Base-by-base conservation (phyloP, 2,888 invertebrate species). In the Mycalesis mineus region DNA sequence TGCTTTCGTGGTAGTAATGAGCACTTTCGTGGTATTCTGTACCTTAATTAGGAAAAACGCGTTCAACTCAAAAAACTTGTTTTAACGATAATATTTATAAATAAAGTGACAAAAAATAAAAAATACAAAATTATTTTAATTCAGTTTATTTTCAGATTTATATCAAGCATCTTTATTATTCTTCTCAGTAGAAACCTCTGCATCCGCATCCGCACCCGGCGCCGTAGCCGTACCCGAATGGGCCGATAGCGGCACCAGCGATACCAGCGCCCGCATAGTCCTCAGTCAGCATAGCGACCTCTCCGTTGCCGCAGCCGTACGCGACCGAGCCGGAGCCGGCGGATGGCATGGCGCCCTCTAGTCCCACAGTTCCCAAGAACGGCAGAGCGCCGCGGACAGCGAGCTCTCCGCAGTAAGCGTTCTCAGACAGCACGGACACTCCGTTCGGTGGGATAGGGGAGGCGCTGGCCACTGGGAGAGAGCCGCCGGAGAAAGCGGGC, bases 231-330 rank as follows among this genome's bases (percentile, higher is more conserved):
- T 50, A 50, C 11, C 39, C 50, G 40, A 51, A 37, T 2, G 50
- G 50, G 29, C 47, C 51, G 4, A 40, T 9, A 15, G 33, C 45
- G 7, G 33, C 40, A 11, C 61, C 60, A 2, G 29, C 57, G 22
- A 59, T 40, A n/a, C n/a, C n/a, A n/a, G n/a, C n/a, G n/a, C n/a
- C n/a, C n/a, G n/a, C n/a, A n/a, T n/a, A n/a, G 22, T 59, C 61
- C 15, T 69, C 67, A 44, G 55, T 61, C 13, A 63, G 47, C 28
- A 73, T 71, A 4, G 67, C 69, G 33, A 73, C 54, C 8, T 62
- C 61, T 14, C 72, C 69, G 50, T 66, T 66, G 4, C 76, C 72
- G 58, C 73, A 69, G 14, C 71, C 64, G 57, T 72, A 73, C 8
- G 65, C 53, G 1, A 71, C 72, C 2, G 65, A 62, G 28, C 69